Evolutionary conservation across 2,888 invertebrate genomes (phyloP), one percentile per base, ranked within the genome.

Genomic region (Cacoxenus indagator): DNA sequence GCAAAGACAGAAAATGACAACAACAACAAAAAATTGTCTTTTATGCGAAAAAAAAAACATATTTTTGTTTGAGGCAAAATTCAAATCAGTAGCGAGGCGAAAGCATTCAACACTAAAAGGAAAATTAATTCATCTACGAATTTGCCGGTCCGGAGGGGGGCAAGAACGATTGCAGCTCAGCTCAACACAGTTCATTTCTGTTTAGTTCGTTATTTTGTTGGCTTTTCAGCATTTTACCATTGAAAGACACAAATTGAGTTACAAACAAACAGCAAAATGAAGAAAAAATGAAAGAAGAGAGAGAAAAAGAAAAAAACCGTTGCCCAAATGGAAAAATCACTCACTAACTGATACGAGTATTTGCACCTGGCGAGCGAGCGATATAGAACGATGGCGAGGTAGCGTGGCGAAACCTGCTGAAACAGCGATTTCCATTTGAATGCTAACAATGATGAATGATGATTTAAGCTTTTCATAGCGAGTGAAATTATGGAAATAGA

Each of bases 341-440:
- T n/a, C n/a, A n/a, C n/a, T n/a, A n/a, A n/a, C n/a, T n/a, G n/a
- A n/a, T n/a, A n/a, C n/a, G n/a, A n/a, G n/a, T n/a, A n/a, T n/a
- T n/a, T n/a, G n/a, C n/a, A n/a, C n/a, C n/a, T n/a, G n/a, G n/a
- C n/a, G 37, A 37, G 37, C 31, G 31, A 9, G 31, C 4, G 31
- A 31, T n/a, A n/a, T n/a, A n/a, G n/a, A n/a, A n/a, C n/a, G n/a
- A n/a, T n/a, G 31, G 31, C 37, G 37, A 11, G 37, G 1, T 8
- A 14, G 37, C 37, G 37, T 37, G 37, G 37, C 5, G 8, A 37
- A 37, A 37, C 14, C 14, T 37, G 37, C 37, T 37, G 37, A 8
- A 37, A 37, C 37, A 37, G 37, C 14, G 43, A 62, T 62, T 62
- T 62, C 62, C 62, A 62, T 62, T 62, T 62, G 62, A 62, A 62